A percentile compares a stretch with the other conserved stretches of the same genome.
Evolutionary conservation across 2,797 vertebrate species (phyloP).

Genomic region (Harpagifer antarcticus): DNA sequence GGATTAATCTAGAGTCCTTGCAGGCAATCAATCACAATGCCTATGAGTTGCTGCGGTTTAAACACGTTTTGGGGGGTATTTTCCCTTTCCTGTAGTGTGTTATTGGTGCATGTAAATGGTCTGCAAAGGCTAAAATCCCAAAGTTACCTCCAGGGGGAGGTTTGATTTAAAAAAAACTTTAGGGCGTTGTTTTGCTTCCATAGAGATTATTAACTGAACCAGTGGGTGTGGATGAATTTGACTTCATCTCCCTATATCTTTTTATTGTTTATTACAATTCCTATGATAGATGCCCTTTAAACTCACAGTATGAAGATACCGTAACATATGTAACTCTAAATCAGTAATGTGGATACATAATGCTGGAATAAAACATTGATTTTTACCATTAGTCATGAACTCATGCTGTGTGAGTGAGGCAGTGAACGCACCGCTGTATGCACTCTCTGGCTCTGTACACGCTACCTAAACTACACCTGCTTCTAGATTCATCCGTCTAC

Average conservation of each 20-base stretch:
- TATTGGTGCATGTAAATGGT: no score
- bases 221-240: conserved; percentile 2
- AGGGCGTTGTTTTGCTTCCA: no score
- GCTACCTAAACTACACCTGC: conserved; percentile 26
- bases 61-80: no score
- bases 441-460: conserved; percentile 17
- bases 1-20: no score
- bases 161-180: no score
- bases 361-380: background rate
- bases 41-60: no score
- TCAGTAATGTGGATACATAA: background rate
- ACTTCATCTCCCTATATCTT: background rate
- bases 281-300: conserved; percentile 2
- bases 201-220: background rate
- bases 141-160: no score
- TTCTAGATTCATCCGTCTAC: conserved; percentile 39
- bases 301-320: background rate
- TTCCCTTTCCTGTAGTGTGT: no score
- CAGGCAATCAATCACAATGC: no score
- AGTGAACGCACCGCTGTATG: conserved; percentile 31
- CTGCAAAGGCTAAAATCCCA: no score
- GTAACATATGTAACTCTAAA: conserved; percentile 1
- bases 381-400: conserved; percentile 1
- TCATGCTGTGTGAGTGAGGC: conserved; percentile 32
- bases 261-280: background rate